Percentiles rank a stretch among this genome's conserved stretches.
phyloP scores from a whole-genome alignment of 2,797 vertebrate genomes.

The Acrossocheilus wenchowensis region DNA sequence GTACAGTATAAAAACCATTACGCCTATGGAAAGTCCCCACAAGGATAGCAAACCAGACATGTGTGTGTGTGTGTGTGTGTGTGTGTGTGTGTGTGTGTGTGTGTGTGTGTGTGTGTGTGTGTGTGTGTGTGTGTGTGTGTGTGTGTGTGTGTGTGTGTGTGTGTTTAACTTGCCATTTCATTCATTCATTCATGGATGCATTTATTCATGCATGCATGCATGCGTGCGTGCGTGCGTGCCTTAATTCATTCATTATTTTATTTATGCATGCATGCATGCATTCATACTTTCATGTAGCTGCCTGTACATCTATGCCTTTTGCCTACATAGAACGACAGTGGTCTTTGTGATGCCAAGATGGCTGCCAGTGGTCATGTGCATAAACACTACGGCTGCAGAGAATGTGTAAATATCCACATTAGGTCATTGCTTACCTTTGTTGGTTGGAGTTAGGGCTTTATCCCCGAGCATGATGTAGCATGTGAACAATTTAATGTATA shows the following conservation, averaged over 20 bases:
- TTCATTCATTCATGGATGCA: too few species aligned
- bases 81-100: too few species aligned
- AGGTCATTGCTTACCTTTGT: constrained; percentile 16
- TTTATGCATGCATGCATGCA: background rate
- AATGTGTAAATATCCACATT: background rate
- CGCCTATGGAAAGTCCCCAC: too few species aligned
- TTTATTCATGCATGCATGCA: too few species aligned
- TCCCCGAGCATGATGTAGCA: background rate
- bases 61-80: too few species aligned
- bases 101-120: too few species aligned
- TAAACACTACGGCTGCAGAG: background rate
- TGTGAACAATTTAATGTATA: background rate
- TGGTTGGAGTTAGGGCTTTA: background rate
- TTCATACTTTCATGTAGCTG: background rate
- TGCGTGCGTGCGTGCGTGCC: too few species aligned
- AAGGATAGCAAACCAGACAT: too few species aligned
- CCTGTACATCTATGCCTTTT: background rate
- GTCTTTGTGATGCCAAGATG: background rate
- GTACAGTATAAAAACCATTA: too few species aligned
- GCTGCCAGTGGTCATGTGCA: background rate
- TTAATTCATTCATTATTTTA: too few species aligned
- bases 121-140: too few species aligned
- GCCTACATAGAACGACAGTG: background rate
- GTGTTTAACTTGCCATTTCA: background rate
- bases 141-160: background rate